Evolutionary conservation across 2,888 invertebrate species (phyloP).

Genomic region (Megastigmus dorsalis): DNA sequence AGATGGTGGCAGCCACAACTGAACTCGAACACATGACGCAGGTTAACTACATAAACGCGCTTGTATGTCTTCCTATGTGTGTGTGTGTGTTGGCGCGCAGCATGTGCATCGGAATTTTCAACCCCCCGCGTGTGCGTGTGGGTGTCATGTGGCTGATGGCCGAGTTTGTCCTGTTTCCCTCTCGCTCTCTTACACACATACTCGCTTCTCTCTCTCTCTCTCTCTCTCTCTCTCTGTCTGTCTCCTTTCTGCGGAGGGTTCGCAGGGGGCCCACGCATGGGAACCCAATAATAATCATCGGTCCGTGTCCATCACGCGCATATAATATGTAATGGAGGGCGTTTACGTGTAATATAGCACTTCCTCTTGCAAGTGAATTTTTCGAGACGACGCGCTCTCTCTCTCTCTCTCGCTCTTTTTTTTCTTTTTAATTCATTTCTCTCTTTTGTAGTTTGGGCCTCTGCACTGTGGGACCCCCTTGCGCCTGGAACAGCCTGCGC

Average conservation of each 20-base stretch:
- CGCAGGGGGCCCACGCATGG: slow-evolving; percentile 72
- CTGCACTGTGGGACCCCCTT: background rate
- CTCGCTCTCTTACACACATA: no score
- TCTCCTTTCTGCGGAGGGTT: no score
- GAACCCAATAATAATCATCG: slow-evolving; percentile 70
- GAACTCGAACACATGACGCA: slow-evolving; percentile 65
- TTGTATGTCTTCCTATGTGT: no score
- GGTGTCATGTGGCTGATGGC: slow-evolving; percentile 69
- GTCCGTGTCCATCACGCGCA: slow-evolving; percentile 63
- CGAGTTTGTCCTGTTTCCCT: no score
- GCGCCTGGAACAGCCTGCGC: background rate
- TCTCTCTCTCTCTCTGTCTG: no score
- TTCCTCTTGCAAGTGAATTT: slow-evolving; percentile 53
- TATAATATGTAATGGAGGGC: slow-evolving; percentile 32
- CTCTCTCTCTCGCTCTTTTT: background rate
- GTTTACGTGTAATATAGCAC: slow-evolving; percentile 51
- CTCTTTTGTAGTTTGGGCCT: slow-evolving; percentile 21
- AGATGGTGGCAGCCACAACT: no score
- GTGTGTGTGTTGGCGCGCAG: no score
- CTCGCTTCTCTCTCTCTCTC: no score
- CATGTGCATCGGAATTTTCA: slow-evolving; percentile 67
- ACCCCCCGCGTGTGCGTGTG: slow-evolving; percentile 62
- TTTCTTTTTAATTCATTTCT: slow-evolving; percentile 19
- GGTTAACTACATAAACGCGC: no score
- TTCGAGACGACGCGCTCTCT: slow-evolving; percentile 23